These are phyloP conservation scores for Trachops cirrhosus DNA, from an alignment of 2,797 vertebrate genomes.

Conservation along the genomic window DNA sequence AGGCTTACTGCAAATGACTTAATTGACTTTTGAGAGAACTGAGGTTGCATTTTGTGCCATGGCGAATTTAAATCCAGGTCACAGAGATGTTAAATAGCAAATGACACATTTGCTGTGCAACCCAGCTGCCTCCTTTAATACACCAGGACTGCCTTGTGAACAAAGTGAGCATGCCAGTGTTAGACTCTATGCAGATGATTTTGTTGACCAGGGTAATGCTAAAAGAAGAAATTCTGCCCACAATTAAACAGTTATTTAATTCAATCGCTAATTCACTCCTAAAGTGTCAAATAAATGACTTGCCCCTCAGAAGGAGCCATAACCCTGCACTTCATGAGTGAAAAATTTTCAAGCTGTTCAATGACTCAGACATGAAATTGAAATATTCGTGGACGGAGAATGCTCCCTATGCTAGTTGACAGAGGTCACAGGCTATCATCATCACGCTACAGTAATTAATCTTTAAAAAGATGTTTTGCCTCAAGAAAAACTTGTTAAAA, in stretches of 20 bases:
- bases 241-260: slow-evolving; percentile 78
- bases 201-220: slow-evolving; percentile 70
- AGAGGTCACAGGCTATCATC: slow-evolving; percentile 50
- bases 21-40: slow-evolving; percentile 84
- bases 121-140: slow-evolving; percentile 84
- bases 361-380: slow-evolving; percentile 51
- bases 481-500: slow-evolving; percentile 39
- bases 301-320: slow-evolving; percentile 45
- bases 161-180: slow-evolving; percentile 78
- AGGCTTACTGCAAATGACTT: slow-evolving; percentile 81
- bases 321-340: slow-evolving; percentile 27
- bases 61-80: slow-evolving; percentile 87
- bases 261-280: slow-evolving; percentile 69
- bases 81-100: slow-evolving; percentile 87
- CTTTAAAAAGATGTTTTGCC: slow-evolving; percentile 59
- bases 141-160: slow-evolving; percentile 79
- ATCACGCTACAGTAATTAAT: slow-evolving; percentile 53
- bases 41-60: slow-evolving; percentile 83
- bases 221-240: slow-evolving; percentile 70
- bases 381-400: slow-evolving; percentile 29
- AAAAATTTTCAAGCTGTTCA: slow-evolving; percentile 69
- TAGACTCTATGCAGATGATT: slow-evolving; percentile 76
- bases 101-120: slow-evolving; percentile 85
- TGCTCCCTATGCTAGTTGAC: background rate
- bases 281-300: slow-evolving; percentile 73